These are phyloP conservation scores for Bombus fervidus DNA, from an alignment of 1,140 invertebrate genomes.

Conservation along the genomic window DNA sequence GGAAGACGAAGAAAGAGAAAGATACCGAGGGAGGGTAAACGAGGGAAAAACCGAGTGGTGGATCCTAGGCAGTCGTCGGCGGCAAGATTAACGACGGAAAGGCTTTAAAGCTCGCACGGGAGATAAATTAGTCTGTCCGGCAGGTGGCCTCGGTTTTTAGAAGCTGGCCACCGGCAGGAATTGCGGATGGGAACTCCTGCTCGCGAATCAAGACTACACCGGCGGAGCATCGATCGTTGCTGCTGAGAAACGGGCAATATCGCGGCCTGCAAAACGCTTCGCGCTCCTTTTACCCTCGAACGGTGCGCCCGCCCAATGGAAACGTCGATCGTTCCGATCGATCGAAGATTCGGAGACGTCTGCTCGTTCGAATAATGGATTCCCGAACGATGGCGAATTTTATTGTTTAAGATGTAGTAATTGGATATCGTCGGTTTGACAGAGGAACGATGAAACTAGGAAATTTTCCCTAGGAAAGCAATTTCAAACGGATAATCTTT, in stretches of 20 bases:
- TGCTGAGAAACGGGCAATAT: background rate
- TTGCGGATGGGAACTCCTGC: conserved; percentile 56
- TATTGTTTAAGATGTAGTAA: background rate
- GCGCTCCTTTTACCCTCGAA: background rate
- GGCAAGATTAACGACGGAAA: conserved; percentile 76
- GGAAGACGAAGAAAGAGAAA: background rate
- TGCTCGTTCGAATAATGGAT: background rate
- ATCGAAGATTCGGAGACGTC: background rate
- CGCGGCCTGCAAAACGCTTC: background rate
- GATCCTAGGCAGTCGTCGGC: conserved; percentile 68
- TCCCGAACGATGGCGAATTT: background rate
- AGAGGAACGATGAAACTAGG: background rate
- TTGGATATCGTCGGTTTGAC: too few species aligned
- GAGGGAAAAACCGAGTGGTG: conserved; percentile 54
- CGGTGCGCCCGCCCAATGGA: too few species aligned
- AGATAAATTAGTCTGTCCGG: conserved; percentile 78
- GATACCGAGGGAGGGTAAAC: conserved; percentile 20
- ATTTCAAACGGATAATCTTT: background rate
- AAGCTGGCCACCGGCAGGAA: conserved; percentile 56
- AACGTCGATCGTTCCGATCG: too few species aligned
- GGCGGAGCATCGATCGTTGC: conserved; percentile 36
- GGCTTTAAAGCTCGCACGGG: conserved; percentile 75
- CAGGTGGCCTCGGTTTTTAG: conserved; percentile 71
- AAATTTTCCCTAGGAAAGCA: background rate
- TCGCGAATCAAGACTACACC: conserved; percentile 50